Evolutionary conservation across 2,797 vertebrate genomes (phyloP).

Genomic region (Gobio occitaniae): DNA sequence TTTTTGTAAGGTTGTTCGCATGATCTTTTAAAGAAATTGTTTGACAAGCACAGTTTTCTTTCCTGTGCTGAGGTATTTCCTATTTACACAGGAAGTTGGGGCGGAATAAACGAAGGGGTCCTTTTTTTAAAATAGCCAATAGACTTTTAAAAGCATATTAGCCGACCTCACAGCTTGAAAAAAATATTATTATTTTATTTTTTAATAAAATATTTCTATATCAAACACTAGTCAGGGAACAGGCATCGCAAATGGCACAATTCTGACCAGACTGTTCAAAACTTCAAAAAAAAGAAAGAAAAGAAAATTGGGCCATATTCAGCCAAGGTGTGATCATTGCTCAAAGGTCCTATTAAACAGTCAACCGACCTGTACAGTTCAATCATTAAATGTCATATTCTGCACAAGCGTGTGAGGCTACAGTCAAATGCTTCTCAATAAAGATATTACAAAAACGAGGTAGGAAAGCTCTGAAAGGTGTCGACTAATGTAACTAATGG

Average conservation of each 20-base stretch:
- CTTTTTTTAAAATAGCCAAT: background rate
- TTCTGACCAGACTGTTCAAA: background rate
- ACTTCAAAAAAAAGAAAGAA: background rate
- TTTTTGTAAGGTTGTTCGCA: constrained; percentile 18
- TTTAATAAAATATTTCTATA: background rate
- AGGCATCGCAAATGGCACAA: background rate
- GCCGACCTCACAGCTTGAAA: background rate
- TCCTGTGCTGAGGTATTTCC: constrained; percentile 23
- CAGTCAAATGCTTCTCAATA: background rate
- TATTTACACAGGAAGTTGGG: constrained; percentile 37
- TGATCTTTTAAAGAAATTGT: constrained; percentile 24
- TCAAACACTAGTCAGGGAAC: background rate
- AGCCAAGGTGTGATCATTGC: constrained; percentile 16
- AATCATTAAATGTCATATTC: constrained; percentile 19
- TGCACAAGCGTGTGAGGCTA: background rate
- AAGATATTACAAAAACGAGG: constrained; percentile 38
- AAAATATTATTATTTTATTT: too few species aligned
- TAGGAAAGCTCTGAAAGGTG: constrained; percentile 21
- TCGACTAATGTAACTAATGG: constrained; percentile 44
- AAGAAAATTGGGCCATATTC: background rate
- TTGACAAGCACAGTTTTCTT: constrained; percentile 20
- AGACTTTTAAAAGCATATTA: background rate
- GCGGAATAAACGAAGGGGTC: background rate
- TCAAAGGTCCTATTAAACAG: constrained; percentile 3
- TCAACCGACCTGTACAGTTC: background rate